Evolutionary conservation across 2,888 invertebrate species (phyloP).

Genomic region (Pherbina coryleti): DNA sequence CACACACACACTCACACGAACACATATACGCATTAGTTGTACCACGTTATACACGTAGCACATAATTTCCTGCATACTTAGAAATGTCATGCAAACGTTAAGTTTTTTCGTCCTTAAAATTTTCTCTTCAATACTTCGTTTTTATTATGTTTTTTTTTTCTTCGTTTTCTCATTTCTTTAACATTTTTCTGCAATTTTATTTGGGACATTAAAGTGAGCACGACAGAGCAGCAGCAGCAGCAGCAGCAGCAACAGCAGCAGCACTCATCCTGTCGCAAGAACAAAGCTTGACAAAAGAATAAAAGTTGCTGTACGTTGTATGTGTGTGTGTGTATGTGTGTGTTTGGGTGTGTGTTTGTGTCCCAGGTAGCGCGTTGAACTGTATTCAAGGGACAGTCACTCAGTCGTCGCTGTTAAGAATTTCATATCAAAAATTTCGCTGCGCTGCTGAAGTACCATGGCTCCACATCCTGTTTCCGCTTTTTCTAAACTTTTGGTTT

Average conservation of each 20-base stretch:
- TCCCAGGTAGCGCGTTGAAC: too few species aligned
- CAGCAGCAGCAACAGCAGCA: background rate
- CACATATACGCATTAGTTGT: background rate
- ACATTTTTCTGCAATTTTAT: background rate
- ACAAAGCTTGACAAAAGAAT: too few species aligned
- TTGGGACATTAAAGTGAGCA: background rate
- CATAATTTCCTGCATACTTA: slow-evolving; percentile 11
- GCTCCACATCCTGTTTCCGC: background rate
- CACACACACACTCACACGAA: background rate
- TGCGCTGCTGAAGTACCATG: too few species aligned
- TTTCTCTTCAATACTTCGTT: background rate
- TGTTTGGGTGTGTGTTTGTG: too few species aligned
- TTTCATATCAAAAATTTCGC: too few species aligned
- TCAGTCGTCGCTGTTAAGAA: too few species aligned
- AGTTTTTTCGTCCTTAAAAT: background rate
- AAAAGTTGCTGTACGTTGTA: too few species aligned
- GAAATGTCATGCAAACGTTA: slow-evolving; percentile 19
- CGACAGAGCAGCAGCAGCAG: background rate
- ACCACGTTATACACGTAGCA: background rate
- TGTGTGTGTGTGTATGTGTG: too few species aligned
- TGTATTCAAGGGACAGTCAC: too few species aligned
- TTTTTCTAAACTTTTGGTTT: background rate
- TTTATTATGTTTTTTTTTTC: background rate
- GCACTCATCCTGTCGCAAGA: background rate
- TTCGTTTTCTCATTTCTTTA: background rate